Conservation (phyloP, 2,797 vertebrate species). For the Malurus splendens region DNA sequence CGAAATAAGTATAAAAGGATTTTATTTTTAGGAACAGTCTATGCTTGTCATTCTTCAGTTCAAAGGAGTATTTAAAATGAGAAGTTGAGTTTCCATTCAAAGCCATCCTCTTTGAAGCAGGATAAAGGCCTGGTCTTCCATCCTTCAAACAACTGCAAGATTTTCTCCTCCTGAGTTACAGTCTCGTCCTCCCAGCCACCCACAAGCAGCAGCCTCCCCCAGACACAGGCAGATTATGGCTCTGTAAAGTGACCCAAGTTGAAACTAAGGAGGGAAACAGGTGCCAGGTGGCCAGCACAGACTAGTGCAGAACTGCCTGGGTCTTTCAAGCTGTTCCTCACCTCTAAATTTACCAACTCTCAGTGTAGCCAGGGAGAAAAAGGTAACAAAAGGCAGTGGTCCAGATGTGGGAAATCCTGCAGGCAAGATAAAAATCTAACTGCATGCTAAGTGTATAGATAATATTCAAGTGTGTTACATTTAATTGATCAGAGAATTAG, state of each 20-base stretch:
- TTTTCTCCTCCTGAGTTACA: constrained; percentile 38
- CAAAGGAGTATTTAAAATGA: constrained; percentile 37
- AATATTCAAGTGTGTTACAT: neutral
- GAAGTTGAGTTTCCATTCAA: constrained; percentile 50
- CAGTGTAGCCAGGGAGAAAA: neutral
- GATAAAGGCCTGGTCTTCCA: constrained; percentile 30
- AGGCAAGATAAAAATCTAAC: neutral
- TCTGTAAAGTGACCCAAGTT: constrained; percentile 39
- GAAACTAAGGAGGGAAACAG: constrained; percentile 25
- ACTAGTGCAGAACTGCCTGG: neutral
- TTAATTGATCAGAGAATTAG: constrained; percentile 23
- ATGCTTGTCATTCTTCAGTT: neutral
- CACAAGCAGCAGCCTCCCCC: constrained; percentile 18
- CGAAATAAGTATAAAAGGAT: neutral
- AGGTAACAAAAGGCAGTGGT: neutral
- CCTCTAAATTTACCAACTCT: neutral
- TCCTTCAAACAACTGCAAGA: constrained; percentile 46
- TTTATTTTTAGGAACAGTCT: constrained; percentile 9
- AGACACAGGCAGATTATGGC: neutral
- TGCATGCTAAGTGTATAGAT: neutral
- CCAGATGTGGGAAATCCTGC: neutral
- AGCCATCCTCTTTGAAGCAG: constrained; percentile 45
- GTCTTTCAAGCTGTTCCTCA: neutral
- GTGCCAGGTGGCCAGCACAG: constrained; percentile 19
- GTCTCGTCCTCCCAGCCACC: neutral